A percentile compares a stretch with the other conserved stretches of the same genome.
Conservation (phyloP, 2,113 vertebrate species). For the Lanius ludovicianus region DNA sequence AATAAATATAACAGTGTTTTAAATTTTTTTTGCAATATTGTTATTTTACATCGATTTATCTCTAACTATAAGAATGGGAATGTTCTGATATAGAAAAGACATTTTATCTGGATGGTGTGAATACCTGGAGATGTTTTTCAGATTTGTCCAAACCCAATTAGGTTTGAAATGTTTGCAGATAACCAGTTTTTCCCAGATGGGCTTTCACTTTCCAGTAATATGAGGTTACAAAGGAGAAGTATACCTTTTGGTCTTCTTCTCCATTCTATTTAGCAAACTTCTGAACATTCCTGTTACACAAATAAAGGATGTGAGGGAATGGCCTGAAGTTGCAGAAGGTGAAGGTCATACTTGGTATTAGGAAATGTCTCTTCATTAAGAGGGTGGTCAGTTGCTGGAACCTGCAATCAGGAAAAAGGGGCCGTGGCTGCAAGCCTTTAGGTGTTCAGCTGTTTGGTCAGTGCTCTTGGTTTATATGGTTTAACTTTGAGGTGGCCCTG, state of each 20-base stretch:
- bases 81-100: neutral
- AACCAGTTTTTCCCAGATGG: neutral
- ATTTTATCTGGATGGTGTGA: neutral
- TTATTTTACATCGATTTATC: neutral
- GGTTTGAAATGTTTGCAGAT: neutral
- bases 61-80: neutral
- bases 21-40: neutral
- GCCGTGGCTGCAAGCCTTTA: neutral
- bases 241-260: neutral
- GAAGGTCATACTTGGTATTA: neutral
- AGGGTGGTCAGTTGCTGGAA: neutral
- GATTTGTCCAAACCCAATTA: neutral
- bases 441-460: neutral
- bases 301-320: neutral
- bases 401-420: neutral
- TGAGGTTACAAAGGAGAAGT: neutral
- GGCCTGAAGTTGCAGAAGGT: neutral
- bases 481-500: neutral
- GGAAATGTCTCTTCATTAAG: neutral
- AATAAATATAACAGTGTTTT: neutral
- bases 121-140: neutral
- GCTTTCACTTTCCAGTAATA: neutral
- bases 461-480: neutral
- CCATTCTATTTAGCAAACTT: neutral
- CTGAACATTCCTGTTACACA: neutral